Evolutionary conservation across 2,888 invertebrate genomes (phyloP).

Genomic region (Trichogramma evanescens): DNA sequence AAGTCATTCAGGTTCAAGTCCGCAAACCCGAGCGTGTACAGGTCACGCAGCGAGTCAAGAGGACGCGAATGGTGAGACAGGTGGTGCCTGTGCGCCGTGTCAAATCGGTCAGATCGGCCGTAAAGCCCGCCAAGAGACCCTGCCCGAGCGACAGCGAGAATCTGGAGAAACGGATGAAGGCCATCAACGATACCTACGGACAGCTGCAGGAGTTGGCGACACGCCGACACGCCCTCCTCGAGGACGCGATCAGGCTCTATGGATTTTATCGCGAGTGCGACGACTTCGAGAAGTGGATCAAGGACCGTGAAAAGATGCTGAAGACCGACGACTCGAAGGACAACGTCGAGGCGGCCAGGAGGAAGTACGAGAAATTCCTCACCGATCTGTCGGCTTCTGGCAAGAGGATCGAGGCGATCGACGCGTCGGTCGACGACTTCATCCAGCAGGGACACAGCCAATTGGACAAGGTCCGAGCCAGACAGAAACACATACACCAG

Average conservation of each 20-base stretch:
- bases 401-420: slow-evolving; percentile 83
- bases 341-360: slow-evolving; percentile 84
- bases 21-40: slow-evolving; percentile 79
- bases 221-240: slow-evolving; percentile 74
- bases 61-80: slow-evolving; percentile 80
- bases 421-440: slow-evolving; percentile 79
- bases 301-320: slow-evolving; percentile 85
- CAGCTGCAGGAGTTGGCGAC: slow-evolving; percentile 74
- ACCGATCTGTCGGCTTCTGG: slow-evolving; percentile 93
- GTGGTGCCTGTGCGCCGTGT: slow-evolving; percentile 71
- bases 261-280: slow-evolving; percentile 95
- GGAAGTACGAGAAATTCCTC: slow-evolving; percentile 94
- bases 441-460: slow-evolving; percentile 80
- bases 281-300: slow-evolving; percentile 96
- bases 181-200: slow-evolving; percentile 74
- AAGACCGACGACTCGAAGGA: slow-evolving; percentile 76
- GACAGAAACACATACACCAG: slow-evolving; percentile 78
- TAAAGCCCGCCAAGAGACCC: slow-evolving; percentile 40
- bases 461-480: slow-evolving; percentile 66
- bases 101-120: slow-evolving; percentile 48
- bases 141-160: slow-evolving; percentile 61
- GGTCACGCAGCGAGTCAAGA: slow-evolving; percentile 79
- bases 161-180: slow-evolving; percentile 71
- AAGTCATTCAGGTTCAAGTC: slow-evolving; percentile 68
- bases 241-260: slow-evolving; percentile 86